phyloP scores from a whole-genome alignment of 2,888 invertebrate species.

The Synanthedon vespiformis region DNA sequence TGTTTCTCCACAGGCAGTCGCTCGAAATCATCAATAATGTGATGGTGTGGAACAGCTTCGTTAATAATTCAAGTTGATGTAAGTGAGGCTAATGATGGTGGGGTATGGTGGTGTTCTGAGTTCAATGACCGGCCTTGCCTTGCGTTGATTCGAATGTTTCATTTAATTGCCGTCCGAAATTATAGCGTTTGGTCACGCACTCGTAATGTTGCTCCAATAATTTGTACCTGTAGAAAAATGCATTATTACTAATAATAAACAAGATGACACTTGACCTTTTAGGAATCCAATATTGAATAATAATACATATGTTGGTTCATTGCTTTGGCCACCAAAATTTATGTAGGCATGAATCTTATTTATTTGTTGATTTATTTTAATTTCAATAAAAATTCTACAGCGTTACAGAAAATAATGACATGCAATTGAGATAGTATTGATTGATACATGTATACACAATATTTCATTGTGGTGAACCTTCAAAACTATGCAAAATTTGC shows the following conservation, averaged over 20 bases:
- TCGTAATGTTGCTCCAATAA: constrained; percentile 5
- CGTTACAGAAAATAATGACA: no score
- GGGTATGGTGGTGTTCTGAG: constrained; percentile 17
- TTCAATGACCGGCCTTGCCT: constrained; percentile 50
- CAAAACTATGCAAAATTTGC: no score
- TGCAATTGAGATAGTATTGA: no score
- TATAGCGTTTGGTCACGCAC: constrained; percentile 48
- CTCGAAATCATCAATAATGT: constrained; percentile 20
- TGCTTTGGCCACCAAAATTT: no score
- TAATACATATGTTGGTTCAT: no score
- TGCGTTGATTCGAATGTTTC: constrained; percentile 30
- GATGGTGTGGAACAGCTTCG: constrained; percentile 8
- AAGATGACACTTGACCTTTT: no score
- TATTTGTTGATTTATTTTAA: no score
- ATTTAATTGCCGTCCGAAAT: constrained; percentile 44
- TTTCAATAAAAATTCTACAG: no score
- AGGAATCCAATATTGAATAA: no score
- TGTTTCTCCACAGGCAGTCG: constrained; percentile 2
- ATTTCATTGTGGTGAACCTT: no score
- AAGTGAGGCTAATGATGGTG: constrained; percentile 29
- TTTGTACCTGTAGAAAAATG: not conserved
- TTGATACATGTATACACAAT: no score
- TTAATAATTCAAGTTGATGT: constrained; percentile 28
- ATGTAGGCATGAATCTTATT: no score
- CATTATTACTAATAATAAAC: not conserved